Evolutionary conservation across 2,888 invertebrate species (phyloP), one percentile per base, ranked within the genome.

Genomic region (Melieria crassipennis): DNA sequence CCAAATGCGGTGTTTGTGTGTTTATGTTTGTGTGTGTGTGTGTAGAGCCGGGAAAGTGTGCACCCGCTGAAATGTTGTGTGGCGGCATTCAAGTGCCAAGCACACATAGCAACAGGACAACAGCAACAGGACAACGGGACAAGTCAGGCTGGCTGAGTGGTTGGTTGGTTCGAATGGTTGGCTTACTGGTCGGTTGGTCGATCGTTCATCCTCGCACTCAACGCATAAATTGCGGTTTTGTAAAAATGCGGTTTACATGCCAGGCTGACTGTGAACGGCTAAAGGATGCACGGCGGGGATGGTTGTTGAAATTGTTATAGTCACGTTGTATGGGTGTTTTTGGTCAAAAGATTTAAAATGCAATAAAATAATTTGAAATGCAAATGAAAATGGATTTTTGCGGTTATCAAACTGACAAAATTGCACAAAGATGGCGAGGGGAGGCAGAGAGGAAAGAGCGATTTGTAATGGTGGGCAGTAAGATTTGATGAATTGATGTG

Each of bases 151-250:
- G 30, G 30, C 30, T 30, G 30, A 30, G 30, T 30, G 30, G 30
- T 30, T 30, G 30, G 30, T 30, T 30, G 30, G 30, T 30, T 30
- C 30, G 30, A 30, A 30, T 30, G 30, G 30, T 30, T 30, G 30
- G 30, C 30, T 30, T 30, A 30, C 30, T 30, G 30, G 30, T 30
- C 30, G 30, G 1, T 30, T 30, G 30, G 30, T 30, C 30, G 30
- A 62, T 46, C 61, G 68, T 52, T n/a, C 9, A 11, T 52, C 4
- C 52, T 52, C n/a, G 55, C 46, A 55, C 46, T 13, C 52, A 68
- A 55, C 11, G 56, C 68, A 62, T 67, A 61, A 67, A 62, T 62
- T 69, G 68, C 46, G 68, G 68, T 69, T 61, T 66, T 46, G 66
- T 57, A 48, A 67, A 65, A 67, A 67, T 58, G 66, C 58, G 58